Evolutionary conservation across 2,797 vertebrate species (phyloP).

Genomic region (Pangasius krempfi): DNA sequence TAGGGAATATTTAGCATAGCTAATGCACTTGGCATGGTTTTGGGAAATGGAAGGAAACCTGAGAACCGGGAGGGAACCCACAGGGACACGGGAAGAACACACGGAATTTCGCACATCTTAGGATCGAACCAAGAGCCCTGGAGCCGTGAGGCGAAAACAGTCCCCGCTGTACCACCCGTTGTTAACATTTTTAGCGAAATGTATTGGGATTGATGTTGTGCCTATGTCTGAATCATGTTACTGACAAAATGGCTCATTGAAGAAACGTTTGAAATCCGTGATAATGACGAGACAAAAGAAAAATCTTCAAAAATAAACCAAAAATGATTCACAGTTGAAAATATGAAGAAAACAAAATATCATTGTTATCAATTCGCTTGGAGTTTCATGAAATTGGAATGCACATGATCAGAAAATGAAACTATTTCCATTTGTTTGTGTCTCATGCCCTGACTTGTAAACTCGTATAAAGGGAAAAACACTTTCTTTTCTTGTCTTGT

Average conservation of each 20-base stretch:
- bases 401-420: not conserved
- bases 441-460: not conserved
- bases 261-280: not conserved
- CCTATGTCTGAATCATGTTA: not conserved
- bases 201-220: too few species aligned
- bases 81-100: not conserved
- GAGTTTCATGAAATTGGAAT: too few species aligned
- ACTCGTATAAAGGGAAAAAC: not conserved
- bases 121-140: not conserved
- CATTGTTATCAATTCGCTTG: too few species aligned
- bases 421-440: not conserved
- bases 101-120: not conserved
- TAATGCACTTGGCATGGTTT: not conserved
- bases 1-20: not conserved
- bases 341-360: not conserved
- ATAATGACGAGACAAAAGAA: not conserved
- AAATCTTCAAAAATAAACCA: not conserved
- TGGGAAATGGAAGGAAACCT: not conserved
- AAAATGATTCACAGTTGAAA: not conserved
- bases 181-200: not conserved
- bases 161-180: not conserved
- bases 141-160: not conserved
- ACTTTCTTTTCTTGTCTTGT: not conserved
- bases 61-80: not conserved
- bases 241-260: not conserved